phyloP scores from a whole-genome alignment of 2,888 invertebrate species.

The Tipula vernalis region DNA sequence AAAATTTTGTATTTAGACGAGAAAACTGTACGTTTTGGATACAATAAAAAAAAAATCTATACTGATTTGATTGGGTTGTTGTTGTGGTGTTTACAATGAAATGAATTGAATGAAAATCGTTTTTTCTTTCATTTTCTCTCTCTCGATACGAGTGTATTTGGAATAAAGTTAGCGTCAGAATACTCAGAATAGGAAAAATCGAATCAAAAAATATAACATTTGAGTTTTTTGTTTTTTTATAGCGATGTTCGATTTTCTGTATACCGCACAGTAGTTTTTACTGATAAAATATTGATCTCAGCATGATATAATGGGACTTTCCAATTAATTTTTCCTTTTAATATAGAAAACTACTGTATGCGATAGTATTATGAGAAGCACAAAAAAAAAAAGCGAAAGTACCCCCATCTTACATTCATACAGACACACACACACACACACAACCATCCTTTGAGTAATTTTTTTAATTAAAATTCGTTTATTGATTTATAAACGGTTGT shows the following conservation, averaged over 20 bases:
- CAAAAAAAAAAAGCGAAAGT: not conserved
- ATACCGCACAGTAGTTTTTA: not conserved
- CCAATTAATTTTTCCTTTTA: not conserved
- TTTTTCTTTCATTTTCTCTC: not conserved
- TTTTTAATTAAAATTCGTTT: not conserved
- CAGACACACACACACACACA: not conserved
- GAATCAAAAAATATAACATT: not conserved
- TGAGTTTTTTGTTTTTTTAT: not conserved
- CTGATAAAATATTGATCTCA: not conserved
- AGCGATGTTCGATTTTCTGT: not conserved
- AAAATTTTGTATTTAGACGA: not conserved
- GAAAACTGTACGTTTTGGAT: not conserved
- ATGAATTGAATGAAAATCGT: not conserved
- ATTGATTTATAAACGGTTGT: not conserved
- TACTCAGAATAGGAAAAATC: not conserved
- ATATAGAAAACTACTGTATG: not conserved
- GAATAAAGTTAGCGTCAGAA: not conserved
- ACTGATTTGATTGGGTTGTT: not conserved
- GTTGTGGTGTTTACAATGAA: not conserved
- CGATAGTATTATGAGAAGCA: not conserved
- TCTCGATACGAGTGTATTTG: not conserved
- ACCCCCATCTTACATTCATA: not conserved
- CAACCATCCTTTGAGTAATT: not conserved
- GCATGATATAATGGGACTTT: not conserved
- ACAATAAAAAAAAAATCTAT: not conserved